phyloP scores from a whole-genome alignment of 1,140 invertebrate genomes.

The Scylla paramamosain region DNA sequence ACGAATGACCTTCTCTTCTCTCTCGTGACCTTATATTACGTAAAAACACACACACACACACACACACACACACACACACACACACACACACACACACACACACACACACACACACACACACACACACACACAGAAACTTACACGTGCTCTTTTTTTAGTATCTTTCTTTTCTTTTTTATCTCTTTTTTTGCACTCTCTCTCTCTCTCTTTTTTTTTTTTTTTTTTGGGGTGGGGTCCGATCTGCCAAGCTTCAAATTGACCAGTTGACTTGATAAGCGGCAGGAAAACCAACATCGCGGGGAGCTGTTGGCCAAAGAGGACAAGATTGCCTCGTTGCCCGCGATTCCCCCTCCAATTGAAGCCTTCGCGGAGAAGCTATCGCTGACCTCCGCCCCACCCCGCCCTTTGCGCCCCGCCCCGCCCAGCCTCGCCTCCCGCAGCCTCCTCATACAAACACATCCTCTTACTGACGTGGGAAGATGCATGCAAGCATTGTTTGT shows the following conservation, averaged over 20 bases:
- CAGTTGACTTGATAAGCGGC: background rate
- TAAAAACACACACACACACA: too few relatives aligned
- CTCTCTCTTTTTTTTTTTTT: too few relatives aligned
- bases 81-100: background rate
- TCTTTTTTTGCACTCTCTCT: too few relatives aligned
- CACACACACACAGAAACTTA: constrained; percentile 30
- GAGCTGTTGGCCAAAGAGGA: background rate
- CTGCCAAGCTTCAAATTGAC: background rate
- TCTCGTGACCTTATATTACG: too few relatives aligned
- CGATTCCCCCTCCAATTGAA: background rate
- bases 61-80: too few relatives aligned
- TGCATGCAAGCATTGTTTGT: background rate
- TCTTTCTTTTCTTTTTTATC: too few relatives aligned
- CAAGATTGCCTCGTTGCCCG: constrained; percentile 7
- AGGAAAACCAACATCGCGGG: background rate
- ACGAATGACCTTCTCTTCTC: too few relatives aligned
- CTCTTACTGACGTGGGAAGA: background rate
- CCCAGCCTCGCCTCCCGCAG: background rate
- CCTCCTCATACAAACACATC: too few relatives aligned
- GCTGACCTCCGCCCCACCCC: background rate
- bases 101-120: constrained; percentile 44
- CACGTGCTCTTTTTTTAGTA: background rate
- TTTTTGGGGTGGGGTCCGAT: too few relatives aligned
- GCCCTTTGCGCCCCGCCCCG: background rate
- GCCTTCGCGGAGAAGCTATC: background rate